Conservation (phyloP, 2,888 invertebrate genomes). For the Achlya flavicornis region DNA sequence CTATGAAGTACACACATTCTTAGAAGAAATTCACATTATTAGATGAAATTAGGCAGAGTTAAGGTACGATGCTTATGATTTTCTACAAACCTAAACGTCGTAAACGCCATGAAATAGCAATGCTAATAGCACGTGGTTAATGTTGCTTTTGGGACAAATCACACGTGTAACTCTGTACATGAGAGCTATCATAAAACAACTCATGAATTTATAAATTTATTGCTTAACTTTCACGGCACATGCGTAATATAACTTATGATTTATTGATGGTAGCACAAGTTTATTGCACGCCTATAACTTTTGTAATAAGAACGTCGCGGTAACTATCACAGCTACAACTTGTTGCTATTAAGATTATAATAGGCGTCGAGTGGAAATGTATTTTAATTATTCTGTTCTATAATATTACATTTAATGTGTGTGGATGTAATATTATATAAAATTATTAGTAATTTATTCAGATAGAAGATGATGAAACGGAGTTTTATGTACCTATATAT, state of each 20-base stretch:
- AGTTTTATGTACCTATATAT: too few species aligned
- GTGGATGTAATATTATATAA: too few species aligned
- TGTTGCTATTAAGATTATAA: neutral
- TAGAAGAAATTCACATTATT: too few species aligned
- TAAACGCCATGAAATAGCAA: neutral
- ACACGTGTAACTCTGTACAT: neutral
- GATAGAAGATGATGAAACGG: too few species aligned
- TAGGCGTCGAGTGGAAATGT: neutral
- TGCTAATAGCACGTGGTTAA: neutral
- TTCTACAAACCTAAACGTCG: neutral
- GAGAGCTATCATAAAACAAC: neutral
- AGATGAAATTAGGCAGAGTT: too few species aligned
- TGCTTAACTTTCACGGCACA: neutral
- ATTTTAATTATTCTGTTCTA: neutral
- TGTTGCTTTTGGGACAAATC: conserved; percentile 1
- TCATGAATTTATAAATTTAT: conserved; percentile 7
- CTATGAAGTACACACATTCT: too few species aligned
- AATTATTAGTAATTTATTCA: too few species aligned
- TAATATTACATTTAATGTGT: too few species aligned
- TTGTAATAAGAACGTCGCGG: neutral
- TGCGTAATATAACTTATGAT: neutral
- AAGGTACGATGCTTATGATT: too few species aligned
- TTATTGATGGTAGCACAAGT: conserved; percentile 1
- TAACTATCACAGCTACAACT: neutral
- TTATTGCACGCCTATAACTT: neutral